Percentiles rank a stretch among this genome's conserved stretches.
Evolutionary conservation across 2,888 invertebrate genomes (phyloP).

Genomic region (Phortica okadai): DNA sequence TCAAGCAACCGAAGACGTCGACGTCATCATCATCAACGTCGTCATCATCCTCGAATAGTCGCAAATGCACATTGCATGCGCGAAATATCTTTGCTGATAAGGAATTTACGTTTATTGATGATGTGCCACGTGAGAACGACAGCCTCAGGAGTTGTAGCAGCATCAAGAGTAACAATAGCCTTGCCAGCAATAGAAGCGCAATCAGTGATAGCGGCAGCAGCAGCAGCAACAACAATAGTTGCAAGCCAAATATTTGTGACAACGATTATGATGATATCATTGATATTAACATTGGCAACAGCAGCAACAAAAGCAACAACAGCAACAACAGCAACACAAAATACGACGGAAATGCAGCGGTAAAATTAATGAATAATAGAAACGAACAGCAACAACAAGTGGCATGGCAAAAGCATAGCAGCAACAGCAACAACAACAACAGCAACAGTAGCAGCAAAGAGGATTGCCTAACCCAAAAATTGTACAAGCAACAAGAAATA

Average conservation of each 20-base stretch:
- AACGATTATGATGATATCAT: conserved; percentile 53
- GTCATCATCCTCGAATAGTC: neutral
- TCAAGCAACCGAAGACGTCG: conserved; percentile 65
- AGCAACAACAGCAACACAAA: conserved; percentile 23
- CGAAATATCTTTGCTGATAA: conserved; percentile 70
- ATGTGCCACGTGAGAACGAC: conserved; percentile 61
- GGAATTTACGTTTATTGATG: conserved; percentile 74
- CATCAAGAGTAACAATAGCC: conserved; percentile 24
- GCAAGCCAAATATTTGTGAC: conserved; percentile 54
- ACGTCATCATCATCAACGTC: conserved; percentile 34
- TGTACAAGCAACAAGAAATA: conserved; percentile 41
- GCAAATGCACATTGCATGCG: conserved; percentile 64
- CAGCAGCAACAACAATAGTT: conserved; percentile 20
- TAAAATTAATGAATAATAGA: conserved; percentile 69
- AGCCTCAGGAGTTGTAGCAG: conserved; percentile 36
- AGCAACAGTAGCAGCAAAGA: conserved; percentile 44
- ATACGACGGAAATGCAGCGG: conserved; percentile 67
- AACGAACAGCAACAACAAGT: conserved; percentile 59
- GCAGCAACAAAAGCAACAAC: conserved; percentile 28
- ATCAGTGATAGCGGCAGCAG: conserved; percentile 43
- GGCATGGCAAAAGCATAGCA: conserved; percentile 43
- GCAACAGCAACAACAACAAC: conserved; percentile 51
- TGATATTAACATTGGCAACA: conserved; percentile 49
- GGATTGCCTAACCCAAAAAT: conserved; percentile 47
- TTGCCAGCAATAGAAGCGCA: conserved; percentile 41